Base-by-base conservation (phyloP, 2,888 invertebrate species). In the Corythucha ciliata region DNA sequence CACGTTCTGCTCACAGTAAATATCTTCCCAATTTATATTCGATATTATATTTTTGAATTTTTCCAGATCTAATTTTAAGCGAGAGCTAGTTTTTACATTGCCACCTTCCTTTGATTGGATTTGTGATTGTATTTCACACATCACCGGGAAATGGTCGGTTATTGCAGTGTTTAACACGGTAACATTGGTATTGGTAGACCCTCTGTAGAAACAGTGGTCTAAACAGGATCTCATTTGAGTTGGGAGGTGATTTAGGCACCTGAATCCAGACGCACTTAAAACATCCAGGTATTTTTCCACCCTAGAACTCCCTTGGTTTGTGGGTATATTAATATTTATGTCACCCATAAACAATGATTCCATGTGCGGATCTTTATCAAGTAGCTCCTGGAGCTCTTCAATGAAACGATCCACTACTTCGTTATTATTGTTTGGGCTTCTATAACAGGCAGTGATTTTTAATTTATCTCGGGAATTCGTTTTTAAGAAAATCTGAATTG, bases 381-480 rank as follows among this genome's bases (percentile, higher is more conserved):
- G 16, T 3, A 36, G 37, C 8, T 36, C 37, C 7, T 14, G 37
- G 3, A 36, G 7, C 8, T 36, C 37, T 10, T 36, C 37, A 6
- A 36, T 36, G 16, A 36, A 36, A 12, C 37, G 16, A 12, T 36
- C 37, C 16, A 36, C 20, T 14, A 8, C 3, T 8, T 36, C 37
- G 8, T 14, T 36, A 36, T 36, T 36, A 14, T 14, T 14, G 3
- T 8, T 12, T 3, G 37, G 16, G 16, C 16, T 36, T 14, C 37
- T 14, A 14, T 16, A 36, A 14, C 37, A 36, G 47, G 36, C 47
- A 47, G 25, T 34, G 36, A 7, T 47, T n/a, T n/a, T n/a, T n/a
- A n/a, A n/a, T n/a, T n/a, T n/a, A n/a, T n/a, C n/a, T n/a, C n/a
- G n/a, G n/a, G n/a, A n/a, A n/a, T n/a, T n/a, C n/a, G n/a, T n/a